phyloP scores from a whole-genome alignment of 2,888 invertebrate genomes.

The Drosophila anomalipes region DNA sequence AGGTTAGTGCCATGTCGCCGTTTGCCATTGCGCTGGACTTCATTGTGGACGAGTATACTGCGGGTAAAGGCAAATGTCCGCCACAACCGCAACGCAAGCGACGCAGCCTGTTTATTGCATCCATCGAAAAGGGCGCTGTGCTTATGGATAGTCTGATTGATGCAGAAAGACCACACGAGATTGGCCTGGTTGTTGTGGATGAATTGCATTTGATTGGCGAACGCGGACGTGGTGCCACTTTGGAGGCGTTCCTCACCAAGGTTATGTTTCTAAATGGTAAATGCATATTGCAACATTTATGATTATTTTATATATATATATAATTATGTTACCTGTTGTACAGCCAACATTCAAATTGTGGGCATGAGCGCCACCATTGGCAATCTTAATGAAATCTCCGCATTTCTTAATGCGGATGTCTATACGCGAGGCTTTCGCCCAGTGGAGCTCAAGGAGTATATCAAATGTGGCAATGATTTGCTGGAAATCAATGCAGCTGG shows the following conservation, averaged over 20 bases:
- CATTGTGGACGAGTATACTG: slow-evolving; percentile 97
- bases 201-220: slow-evolving; percentile 98
- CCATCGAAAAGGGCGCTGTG: slow-evolving; percentile 97
- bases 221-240: slow-evolving; percentile 91
- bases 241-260: slow-evolving; percentile 94
- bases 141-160: slow-evolving; percentile 95
- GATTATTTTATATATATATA: neutral
- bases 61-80: slow-evolving; percentile 95
- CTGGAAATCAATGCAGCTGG: slow-evolving; percentile 87
- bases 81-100: slow-evolving; percentile 90
- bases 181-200: slow-evolving; percentile 94
- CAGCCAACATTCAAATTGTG: slow-evolving; percentile 92
- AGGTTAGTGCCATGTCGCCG: slow-evolving; percentile 90
- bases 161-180: slow-evolving; percentile 89
- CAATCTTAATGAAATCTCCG: slow-evolving; percentile 92
- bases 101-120: slow-evolving; percentile 94
- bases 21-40: slow-evolving; percentile 95
- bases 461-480: slow-evolving; percentile 89
- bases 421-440: slow-evolving; percentile 95
- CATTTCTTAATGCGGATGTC: slow-evolving; percentile 92
- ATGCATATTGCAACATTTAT: neutral
- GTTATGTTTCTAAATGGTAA: slow-evolving; percentile 90
- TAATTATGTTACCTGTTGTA: neutral
- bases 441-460: slow-evolving; percentile 92
- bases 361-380: slow-evolving; percentile 99